Base-by-base conservation (phyloP, 2,888 invertebrate species). In the Alsophila aescularia region DNA sequence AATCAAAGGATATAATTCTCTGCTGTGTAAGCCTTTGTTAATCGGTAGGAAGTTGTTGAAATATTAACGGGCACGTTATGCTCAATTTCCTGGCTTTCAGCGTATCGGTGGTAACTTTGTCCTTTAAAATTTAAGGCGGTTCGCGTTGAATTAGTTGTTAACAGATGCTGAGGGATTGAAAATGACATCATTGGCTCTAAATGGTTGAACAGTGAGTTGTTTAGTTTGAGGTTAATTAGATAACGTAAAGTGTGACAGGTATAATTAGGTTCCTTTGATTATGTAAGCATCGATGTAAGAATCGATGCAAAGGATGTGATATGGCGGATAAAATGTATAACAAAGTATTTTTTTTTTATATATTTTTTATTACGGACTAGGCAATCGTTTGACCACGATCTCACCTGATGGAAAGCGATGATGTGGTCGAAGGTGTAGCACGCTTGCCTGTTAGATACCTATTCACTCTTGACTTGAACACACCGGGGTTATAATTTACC, bases 71-170 rank as follows among this genome's bases (percentile, higher is more conserved):
- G 75, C 71, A 74, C 81, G 86, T 87, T 87, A 87, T 87, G 88
- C 87, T 83, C 89, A 90, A 89, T 89, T 89, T 90, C 88, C 88
- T 85, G 85, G 83, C 84, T 85, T 84, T 86, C 85, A 83, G 81
- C 83, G 79, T 82, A 84, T 85, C 81, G 85, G 82, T 82, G 85
- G 82, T 82, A 81, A 82, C 82, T 81, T 80, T 77, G 80, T 79
- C 83, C 81, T 83, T 73, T 77, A 69, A 77, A 77, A 73, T 77
- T 77, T 77, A 77, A 77, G 73, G 73, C 59, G 69, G 66, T 69
- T 73, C 68, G 64, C 43, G 66, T 66, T 67, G 67, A 73, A 73
- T 77, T 72, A 70, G 67, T 73, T 70, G 66, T 70, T 56, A 52
- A 49, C 58, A 45, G 54, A 45, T 49, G 44, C 51, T 49, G 57